Evolutionary conservation across 2,113 vertebrate species (phyloP), one percentile per base, ranked within the genome.

Genomic region (Lagopus muta): DNA sequence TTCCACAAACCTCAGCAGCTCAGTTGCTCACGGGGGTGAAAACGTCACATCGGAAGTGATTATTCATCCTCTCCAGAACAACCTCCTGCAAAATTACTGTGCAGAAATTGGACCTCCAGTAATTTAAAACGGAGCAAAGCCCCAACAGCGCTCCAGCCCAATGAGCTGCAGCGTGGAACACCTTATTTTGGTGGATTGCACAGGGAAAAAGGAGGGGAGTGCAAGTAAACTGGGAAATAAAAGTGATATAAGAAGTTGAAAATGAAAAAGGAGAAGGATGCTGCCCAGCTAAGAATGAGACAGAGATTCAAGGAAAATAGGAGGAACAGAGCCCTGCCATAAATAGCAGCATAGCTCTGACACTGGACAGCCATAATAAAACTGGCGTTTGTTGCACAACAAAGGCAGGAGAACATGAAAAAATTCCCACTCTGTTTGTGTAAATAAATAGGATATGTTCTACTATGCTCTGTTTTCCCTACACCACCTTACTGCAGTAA

Each of bases 151-250:
- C 40, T 74, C 58, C 69, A 47, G 28, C 36, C 62, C 69, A 13
- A 71, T 78, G 42, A 52, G 13, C 55, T 57, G 58, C 4, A 1
- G 34, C 0, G 0, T 13, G 10, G 3, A 12, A 4, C 3, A 2
- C 17, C 24, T 11, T 38, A 43, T 48, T 77, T 47, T 42, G 24
- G 28, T 27, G 36, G 3, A 28, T 0, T 0, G 14, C 45, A 84
- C 42, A 2, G 6, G 30, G 13, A 21, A 61, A 74, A 89, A 24
- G 10, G 12, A 52, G 57, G 15, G 32, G 38, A 67, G 60, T 84
- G 58, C 20, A 75, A 69, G 67, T 36, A 72, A 92, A 84, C 6
- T 72, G 43, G 73, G 86, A 93, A 94, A 83, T 0, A 36, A 38
- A 90, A 93, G 83, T 47, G 47, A 61, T 43, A 55, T 43, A 52